phyloP scores from a whole-genome alignment of 2,888 invertebrate species.

The Aphidoletes aphidimyza region DNA sequence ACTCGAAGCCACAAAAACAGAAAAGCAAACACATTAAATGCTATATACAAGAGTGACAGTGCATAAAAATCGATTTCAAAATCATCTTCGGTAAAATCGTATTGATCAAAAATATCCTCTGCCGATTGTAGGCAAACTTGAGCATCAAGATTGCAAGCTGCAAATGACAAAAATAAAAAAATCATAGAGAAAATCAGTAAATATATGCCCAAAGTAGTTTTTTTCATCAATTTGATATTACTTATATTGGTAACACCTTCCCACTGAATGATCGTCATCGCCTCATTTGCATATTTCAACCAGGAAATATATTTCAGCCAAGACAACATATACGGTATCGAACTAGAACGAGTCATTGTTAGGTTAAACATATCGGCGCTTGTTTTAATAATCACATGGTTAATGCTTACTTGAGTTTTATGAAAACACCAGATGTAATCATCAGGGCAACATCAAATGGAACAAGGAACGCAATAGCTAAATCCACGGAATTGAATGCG shows the following conservation, averaged over 20 bases:
- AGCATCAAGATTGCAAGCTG: constrained; percentile 63
- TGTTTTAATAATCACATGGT: background rate
- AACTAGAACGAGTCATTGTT: constrained; percentile 66
- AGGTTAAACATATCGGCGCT: background rate
- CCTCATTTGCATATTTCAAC: constrained; percentile 88
- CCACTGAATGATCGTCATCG: constrained; percentile 85
- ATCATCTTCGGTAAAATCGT: constrained; percentile 75
- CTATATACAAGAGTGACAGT: constrained; percentile 73
- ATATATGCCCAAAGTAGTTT: background rate
- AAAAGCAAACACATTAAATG: constrained; percentile 78
- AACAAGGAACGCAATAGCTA: constrained; percentile 84
- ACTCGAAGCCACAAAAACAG: constrained; percentile 74
- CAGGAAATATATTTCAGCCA: constrained; percentile 87
- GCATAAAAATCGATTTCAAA: constrained; percentile 75
- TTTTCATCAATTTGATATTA: constrained; percentile 61
- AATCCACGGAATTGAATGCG: constrained; percentile 81
- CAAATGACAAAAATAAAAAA: constrained; percentile 68
- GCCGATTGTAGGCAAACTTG: constrained; percentile 78
- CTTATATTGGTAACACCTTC: constrained; percentile 78
- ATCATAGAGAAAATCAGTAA: background rate
- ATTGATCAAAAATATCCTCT: constrained; percentile 76
- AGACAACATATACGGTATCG: constrained; percentile 75
- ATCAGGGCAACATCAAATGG: constrained; percentile 88
- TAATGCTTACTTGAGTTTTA: constrained; percentile 76
- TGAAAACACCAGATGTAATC: constrained; percentile 87